These are phyloP conservation scores for Peromyscus aztecus DNA, from an alignment of 2,797 vertebrate species.

Conservation along the genomic window DNA sequence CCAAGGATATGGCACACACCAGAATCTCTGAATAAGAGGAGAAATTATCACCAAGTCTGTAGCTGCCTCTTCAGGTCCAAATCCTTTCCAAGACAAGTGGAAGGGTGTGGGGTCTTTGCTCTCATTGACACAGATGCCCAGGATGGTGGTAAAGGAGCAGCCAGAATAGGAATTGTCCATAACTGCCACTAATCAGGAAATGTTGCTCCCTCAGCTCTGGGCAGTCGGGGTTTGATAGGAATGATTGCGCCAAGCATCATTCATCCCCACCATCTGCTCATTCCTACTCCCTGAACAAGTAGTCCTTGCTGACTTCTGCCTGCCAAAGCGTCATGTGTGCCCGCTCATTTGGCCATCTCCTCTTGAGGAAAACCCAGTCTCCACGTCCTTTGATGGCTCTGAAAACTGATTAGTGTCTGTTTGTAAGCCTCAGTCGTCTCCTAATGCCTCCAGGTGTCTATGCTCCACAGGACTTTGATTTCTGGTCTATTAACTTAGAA, in stretches of 20 bases:
- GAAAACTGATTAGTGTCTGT: slow-evolving; percentile 56
- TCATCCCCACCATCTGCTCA: background rate
- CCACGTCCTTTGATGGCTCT: background rate
- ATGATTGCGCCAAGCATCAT: background rate
- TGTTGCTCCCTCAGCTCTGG: background rate
- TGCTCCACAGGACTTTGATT: slow-evolving; percentile 54
- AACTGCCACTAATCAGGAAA: background rate
- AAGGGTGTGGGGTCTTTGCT: background rate
- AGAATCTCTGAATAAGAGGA: background rate
- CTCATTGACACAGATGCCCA: background rate
- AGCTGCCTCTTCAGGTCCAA: background rate
- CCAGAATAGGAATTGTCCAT: background rate
- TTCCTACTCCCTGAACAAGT: background rate
- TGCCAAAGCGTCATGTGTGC: background rate
- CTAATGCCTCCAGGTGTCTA: background rate
- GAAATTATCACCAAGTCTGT: background rate
- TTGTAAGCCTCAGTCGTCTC: slow-evolving; percentile 32
- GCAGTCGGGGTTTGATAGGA: background rate
- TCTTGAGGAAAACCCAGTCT: background rate
- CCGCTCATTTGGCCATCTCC: background rate
- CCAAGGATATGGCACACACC: background rate
- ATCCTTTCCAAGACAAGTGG: background rate
- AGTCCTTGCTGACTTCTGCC: background rate
- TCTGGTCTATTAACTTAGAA: slow-evolving; percentile 61
- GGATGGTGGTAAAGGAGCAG: background rate